phyloP scores from a whole-genome alignment of 2,888 invertebrate species.

The Nemotelus pantherinus region DNA sequence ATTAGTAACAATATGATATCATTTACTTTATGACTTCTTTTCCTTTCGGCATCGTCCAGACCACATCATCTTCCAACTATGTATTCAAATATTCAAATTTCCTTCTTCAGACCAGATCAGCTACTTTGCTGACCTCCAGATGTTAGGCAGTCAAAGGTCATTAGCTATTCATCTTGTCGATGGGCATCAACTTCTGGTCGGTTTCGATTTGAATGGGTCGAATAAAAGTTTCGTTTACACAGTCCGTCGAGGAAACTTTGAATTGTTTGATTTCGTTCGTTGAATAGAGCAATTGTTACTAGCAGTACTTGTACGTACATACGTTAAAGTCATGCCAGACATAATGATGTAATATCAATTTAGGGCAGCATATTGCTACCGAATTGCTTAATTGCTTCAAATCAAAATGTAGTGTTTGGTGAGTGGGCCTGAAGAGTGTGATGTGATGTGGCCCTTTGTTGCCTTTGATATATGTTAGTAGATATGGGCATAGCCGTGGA shows the following conservation, averaged over 20 bases:
- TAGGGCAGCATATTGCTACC: slow-evolving; percentile 27
- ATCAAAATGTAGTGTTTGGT: slow-evolving; percentile 8
- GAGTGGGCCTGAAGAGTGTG: too few relatives aligned
- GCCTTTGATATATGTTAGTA: too few relatives aligned
- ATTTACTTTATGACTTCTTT: not conserved
- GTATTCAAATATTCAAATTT: too few relatives aligned
- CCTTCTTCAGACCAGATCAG: not conserved
- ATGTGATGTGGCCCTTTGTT: too few relatives aligned
- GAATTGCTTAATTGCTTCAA: slow-evolving; percentile 24
- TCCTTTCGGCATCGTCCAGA: not conserved
- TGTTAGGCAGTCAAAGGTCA: not conserved
- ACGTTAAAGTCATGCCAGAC: not conserved
- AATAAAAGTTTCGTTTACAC: not conserved
- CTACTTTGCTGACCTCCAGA: slow-evolving; percentile 1
- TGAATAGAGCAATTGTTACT: not conserved
- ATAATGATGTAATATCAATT: not conserved
- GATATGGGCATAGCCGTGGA: too few relatives aligned
- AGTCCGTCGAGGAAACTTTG: not conserved
- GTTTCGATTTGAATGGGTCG: not conserved
- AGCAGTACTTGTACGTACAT: not conserved
- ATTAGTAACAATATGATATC: not conserved
- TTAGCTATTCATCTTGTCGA: not conserved
- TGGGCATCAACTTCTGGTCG: not conserved
- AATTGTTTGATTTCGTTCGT: not conserved
- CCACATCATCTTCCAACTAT: too few relatives aligned